These are phyloP conservation scores for Danionella cerebrum DNA, from an alignment of 2,113 vertebrate species.

Conservation along the genomic window DNA sequence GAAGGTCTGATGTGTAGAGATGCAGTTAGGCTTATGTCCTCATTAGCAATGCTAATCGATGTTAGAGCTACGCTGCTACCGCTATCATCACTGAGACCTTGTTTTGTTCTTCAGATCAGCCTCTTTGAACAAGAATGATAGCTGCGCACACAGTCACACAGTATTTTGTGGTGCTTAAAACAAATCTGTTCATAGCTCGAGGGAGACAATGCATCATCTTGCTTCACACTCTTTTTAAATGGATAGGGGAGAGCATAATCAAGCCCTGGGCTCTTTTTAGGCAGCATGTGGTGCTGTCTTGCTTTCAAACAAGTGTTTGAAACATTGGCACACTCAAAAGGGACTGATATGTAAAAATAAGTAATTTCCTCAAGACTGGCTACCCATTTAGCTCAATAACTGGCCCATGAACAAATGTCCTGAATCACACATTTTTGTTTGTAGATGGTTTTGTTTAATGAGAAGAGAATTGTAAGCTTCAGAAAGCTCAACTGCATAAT, in stretches of 20 bases:
- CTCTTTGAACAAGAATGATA: constrained; percentile 19
- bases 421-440: background rate
- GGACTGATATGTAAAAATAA: no score
- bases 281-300: constrained; percentile 31
- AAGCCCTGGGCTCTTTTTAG: constrained; percentile 29
- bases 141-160: background rate
- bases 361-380: background rate
- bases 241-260: constrained; percentile 33
- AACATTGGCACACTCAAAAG: background rate
- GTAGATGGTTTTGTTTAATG: background rate
- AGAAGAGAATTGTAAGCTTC: background rate
- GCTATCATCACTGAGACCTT: background rate
- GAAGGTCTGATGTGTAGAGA: constrained; percentile 10
- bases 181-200: constrained; percentile 23
- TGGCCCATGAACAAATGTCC: background rate
- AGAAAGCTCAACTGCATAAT: background rate
- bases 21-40: background rate
- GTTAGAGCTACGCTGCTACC: constrained; percentile 13
- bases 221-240: constrained; percentile 43
- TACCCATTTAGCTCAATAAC: background rate
- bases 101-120: constrained; percentile 18
- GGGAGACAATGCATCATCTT: constrained; percentile 35
- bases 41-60: constrained; percentile 31
- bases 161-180: background rate
- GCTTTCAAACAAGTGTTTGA: constrained; percentile 37